Percentiles rank a stretch among this genome's conserved stretches.
These are phyloP conservation scores for Percopsis transmontana DNA, from an alignment of 2,113 vertebrate genomes.

Conservation along the genomic window DNA sequence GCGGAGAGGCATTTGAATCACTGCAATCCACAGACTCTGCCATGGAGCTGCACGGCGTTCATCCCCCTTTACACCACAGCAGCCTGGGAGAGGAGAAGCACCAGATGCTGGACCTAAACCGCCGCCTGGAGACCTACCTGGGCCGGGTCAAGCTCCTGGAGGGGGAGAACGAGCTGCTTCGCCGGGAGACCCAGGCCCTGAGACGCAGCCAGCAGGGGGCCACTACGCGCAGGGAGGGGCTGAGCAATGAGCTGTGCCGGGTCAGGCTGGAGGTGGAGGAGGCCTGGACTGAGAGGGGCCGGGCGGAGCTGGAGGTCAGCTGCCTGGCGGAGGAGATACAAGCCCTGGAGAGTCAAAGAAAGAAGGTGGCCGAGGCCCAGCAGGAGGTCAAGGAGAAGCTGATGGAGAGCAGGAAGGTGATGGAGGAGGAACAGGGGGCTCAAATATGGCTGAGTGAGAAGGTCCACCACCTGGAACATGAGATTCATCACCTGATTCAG, in stretches of 20 bases:
- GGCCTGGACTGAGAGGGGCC: constrained; percentile 81
- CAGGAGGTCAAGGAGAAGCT: constrained; percentile 72
- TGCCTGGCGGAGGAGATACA: constrained; percentile 79
- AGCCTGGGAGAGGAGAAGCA: constrained; percentile 81
- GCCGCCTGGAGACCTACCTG: constrained; percentile 87
- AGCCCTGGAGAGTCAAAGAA: constrained; percentile 72
- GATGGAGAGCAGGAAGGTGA: constrained; percentile 72
- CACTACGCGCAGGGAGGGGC: constrained; percentile 39
- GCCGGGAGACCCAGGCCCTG: constrained; percentile 78
- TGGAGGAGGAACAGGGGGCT: constrained; percentile 84
- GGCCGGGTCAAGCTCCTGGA: constrained; percentile 87
- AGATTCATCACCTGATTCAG: constrained; percentile 76
- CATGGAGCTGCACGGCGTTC: constrained; percentile 68
- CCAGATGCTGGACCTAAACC: constrained; percentile 93
- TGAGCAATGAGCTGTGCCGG: constrained; percentile 80
- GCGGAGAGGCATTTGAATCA: no score
- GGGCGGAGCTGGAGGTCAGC: constrained; percentile 81
- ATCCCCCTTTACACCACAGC: constrained; percentile 17
- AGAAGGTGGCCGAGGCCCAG: constrained; percentile 77
- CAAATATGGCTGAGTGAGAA: constrained; percentile 84
- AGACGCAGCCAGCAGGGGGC: constrained; percentile 55
- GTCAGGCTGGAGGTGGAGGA: constrained; percentile 77
- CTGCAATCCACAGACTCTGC: background rate
- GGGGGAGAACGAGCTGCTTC: constrained; percentile 85
- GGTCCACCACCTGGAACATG: constrained; percentile 81